These are phyloP conservation scores for Periplaneta americana DNA, from an alignment of 1,140 invertebrate genomes.

Conservation along the genomic window DNA sequence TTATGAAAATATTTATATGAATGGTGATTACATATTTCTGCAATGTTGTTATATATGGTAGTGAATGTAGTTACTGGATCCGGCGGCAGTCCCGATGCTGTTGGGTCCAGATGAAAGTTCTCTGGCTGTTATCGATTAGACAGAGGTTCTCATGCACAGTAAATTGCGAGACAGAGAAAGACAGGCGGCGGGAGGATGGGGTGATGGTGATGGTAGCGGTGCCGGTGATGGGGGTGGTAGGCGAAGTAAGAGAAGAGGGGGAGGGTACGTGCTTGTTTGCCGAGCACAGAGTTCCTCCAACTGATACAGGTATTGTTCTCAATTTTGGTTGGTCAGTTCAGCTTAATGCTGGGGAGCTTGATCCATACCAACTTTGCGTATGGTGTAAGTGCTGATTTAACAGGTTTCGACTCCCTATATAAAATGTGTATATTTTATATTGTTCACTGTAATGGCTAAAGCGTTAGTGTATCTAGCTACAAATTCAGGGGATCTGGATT, in stretches of 20 bases:
- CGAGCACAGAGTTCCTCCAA: neutral
- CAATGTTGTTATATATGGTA: neutral
- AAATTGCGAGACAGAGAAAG: constrained; percentile 18
- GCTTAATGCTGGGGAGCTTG: too few relatives aligned
- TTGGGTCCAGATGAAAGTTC: constrained; percentile 7
- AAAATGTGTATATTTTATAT: too few relatives aligned
- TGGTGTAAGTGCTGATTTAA: too few relatives aligned
- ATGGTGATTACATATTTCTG: neutral
- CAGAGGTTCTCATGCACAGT: constrained; percentile 17
- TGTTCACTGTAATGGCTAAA: too few relatives aligned
- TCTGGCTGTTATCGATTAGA: constrained; percentile 12
- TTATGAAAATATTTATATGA: neutral
- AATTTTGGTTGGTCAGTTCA: neutral
- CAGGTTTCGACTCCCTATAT: too few relatives aligned
- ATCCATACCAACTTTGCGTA: too few relatives aligned
- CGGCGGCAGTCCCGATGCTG: neutral
- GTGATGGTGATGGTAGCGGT: neutral
- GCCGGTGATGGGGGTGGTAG: neutral
- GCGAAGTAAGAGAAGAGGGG: neutral
- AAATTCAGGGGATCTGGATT: too few relatives aligned
- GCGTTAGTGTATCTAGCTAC: too few relatives aligned
- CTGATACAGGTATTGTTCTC: neutral
- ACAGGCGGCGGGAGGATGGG: constrained; percentile 1
- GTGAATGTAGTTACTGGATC: neutral
- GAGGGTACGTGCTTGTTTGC: neutral